Percentiles rank a stretch among this genome's conserved stretches.
phyloP scores from a whole-genome alignment of 2,797 vertebrate genomes.

The Holocentrus rufus region DNA sequence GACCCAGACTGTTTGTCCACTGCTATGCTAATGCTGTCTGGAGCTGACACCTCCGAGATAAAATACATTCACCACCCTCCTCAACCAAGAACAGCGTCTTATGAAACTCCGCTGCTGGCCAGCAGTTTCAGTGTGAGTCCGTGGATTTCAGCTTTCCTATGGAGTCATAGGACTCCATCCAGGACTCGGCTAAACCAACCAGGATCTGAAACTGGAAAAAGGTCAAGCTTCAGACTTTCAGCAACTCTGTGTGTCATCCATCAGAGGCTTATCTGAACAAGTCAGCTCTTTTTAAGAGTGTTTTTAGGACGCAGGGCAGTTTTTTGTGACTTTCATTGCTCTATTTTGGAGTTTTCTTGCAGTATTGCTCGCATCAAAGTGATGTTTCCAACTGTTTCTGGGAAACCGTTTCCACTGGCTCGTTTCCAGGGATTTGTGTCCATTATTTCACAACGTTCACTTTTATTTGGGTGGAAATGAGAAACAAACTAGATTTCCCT shows the following conservation, averaged over 20 bases:
- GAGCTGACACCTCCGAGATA: neutral
- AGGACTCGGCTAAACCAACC: neutral
- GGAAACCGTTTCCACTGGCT: slow-evolving; percentile 25
- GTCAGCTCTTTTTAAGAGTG: neutral
- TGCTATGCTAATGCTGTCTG: neutral
- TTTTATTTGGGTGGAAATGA: slow-evolving; percentile 1
- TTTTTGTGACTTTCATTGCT: slow-evolving; percentile 14
- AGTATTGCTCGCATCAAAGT: slow-evolving; percentile 25
- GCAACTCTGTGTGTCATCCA: neutral
- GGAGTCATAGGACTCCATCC: neutral
- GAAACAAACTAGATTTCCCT: slow-evolving; percentile 2
- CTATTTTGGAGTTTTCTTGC: slow-evolving; percentile 17
- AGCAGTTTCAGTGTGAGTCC: neutral
- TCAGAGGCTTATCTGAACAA: neutral
- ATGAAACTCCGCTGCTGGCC: neutral
- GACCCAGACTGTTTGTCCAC: too few species aligned
- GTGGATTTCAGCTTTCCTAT: neutral
- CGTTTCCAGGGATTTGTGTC: slow-evolving; percentile 11
- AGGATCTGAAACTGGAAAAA: neutral
- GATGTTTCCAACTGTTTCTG: slow-evolving; percentile 46
- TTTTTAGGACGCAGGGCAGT: slow-evolving; percentile 7
- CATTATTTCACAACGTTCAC: slow-evolving; percentile 27
- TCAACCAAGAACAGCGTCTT: neutral
- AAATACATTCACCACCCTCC: neutral
- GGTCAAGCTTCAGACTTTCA: neutral